Percentiles rank a stretch among this genome's conserved stretches.
These are phyloP conservation scores for Acutogordius australiensis DNA, from an alignment of 2,888 invertebrate species.

Conservation along the genomic window DNA sequence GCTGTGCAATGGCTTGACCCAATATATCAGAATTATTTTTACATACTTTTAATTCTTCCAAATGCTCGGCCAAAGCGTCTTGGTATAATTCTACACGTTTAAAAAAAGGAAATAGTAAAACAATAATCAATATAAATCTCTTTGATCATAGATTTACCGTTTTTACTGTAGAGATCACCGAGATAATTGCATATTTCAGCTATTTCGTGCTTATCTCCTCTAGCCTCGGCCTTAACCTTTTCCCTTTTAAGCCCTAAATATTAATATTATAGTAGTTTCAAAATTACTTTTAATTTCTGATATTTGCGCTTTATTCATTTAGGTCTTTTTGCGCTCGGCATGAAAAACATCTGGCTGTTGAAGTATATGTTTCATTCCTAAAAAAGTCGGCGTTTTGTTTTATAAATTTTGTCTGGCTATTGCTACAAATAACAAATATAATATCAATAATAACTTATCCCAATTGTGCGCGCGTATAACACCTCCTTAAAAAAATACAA, in stretches of 20 bases:
- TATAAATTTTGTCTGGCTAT: no score
- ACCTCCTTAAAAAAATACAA: no score
- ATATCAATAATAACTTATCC: no score
- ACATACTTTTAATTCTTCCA: background rate
- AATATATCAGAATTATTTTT: background rate
- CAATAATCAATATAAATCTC: background rate
- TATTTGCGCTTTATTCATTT: no score
- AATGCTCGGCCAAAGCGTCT: background rate
- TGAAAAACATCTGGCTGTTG: no score
- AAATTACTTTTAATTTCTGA: no score
- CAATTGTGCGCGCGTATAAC: no score
- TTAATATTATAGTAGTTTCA: no score
- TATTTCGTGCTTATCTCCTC: background rate
- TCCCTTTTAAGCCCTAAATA: background rate
- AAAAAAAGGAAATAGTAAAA: background rate
- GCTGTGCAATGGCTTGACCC: background rate
- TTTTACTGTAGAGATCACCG: background rate
- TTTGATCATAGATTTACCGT: background rate
- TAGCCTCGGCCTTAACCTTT: background rate
- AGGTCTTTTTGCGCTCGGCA: no score
- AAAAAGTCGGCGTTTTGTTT: no score
- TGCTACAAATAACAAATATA: no score
- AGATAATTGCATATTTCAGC: background rate
- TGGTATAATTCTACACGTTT: background rate
- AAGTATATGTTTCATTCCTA: no score